phyloP scores from a whole-genome alignment of 2,797 vertebrate genomes.

The Okamejei kenojei region DNA sequence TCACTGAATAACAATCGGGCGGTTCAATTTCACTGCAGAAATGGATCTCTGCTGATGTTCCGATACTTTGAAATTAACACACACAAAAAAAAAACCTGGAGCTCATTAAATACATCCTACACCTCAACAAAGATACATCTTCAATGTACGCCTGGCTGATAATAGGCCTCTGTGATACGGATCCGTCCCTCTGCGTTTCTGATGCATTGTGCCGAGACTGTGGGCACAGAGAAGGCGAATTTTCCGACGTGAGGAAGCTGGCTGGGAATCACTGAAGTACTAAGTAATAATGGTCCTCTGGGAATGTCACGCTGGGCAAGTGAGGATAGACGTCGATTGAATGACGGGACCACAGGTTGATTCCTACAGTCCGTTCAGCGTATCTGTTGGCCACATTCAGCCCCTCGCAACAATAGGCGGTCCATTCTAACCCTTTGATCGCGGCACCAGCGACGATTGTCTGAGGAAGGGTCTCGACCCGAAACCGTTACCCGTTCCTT shows the following conservation, averaged over 20 bases:
- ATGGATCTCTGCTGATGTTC: neutral
- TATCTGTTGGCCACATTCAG: too few relatives aligned
- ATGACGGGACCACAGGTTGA: slow-evolving; percentile 26
- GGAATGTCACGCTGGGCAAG: neutral
- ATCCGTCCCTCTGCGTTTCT: neutral
- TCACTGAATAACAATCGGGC: slow-evolving; percentile 2
- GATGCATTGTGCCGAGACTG: neutral
- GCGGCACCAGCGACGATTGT: neutral
- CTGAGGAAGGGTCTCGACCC: too few relatives aligned
- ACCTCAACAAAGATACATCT: slow-evolving; percentile 6
- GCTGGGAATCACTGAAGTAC: slow-evolving; percentile 8
- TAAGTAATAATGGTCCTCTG: slow-evolving; percentile 21
- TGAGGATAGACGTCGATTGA: slow-evolving; percentile 12
- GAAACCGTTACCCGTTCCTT: too few relatives aligned
- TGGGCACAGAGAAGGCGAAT: neutral
- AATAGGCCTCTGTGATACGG: neutral
- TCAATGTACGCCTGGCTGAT: neutral
- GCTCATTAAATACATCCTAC: neutral
- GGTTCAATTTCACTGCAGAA: neutral
- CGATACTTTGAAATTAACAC: neutral
- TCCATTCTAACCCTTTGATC: slow-evolving; percentile 18
- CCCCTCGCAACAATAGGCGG: neutral
- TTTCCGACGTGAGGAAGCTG: neutral
- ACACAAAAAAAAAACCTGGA: neutral
- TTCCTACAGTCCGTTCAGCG: neutral